phyloP scores from a whole-genome alignment of 2,113 vertebrate genomes.

The Sorex araneus region DNA sequence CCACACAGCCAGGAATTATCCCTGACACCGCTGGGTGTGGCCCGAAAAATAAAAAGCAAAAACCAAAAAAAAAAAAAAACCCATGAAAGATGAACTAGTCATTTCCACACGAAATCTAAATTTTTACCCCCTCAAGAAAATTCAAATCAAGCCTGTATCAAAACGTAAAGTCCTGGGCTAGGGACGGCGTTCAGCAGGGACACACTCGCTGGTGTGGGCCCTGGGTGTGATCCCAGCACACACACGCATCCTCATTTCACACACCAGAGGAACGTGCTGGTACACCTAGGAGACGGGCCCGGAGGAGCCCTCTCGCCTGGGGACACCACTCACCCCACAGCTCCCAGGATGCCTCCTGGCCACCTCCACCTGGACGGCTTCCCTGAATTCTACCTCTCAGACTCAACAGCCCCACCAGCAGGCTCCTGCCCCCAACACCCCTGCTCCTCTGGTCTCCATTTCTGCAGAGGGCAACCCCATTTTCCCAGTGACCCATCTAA shows the following conservation, averaged over 20 bases:
- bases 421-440: accelerated
- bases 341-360: not conserved
- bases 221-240: no score
- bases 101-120: constrained; percentile 1
- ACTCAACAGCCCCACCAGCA: accelerated
- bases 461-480: not conserved
- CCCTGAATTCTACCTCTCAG: not conserved
- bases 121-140: not conserved
- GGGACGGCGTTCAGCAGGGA: no score
- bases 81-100: not conserved
- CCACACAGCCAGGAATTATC: no score
- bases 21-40: no score
- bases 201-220: no score
- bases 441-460: not conserved
- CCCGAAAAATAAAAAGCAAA: no score
- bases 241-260: no score
- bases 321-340: no score
- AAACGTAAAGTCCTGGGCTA: not conserved
- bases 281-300: no score
- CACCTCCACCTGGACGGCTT: not conserved
- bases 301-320: no score
- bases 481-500: not conserved
- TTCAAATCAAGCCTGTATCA: not conserved
- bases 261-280: no score
- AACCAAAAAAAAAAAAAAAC: no score